Evolutionary conservation across 2,797 vertebrate genomes (phyloP).

Genomic region (Alca torda): DNA sequence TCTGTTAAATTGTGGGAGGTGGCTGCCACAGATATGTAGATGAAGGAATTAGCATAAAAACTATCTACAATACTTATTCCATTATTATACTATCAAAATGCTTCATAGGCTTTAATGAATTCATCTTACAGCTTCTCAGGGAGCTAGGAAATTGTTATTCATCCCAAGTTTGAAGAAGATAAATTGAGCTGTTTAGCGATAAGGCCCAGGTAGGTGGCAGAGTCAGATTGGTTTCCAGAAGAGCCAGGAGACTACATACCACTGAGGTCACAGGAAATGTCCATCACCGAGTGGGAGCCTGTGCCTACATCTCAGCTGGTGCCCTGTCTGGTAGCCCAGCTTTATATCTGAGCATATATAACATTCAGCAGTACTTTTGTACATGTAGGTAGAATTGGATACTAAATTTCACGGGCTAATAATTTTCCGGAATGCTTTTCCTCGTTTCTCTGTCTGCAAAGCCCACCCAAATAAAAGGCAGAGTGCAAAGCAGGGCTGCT

Average conservation of each 20-base stretch:
- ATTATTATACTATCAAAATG: background rate
- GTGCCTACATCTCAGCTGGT: background rate
- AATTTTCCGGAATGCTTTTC: background rate
- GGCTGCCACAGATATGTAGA: background rate
- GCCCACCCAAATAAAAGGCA: background rate
- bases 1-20: background rate
- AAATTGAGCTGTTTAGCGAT: background rate
- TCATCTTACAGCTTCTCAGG: background rate
- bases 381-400: background rate
- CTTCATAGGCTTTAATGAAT: background rate
- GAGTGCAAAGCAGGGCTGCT: background rate
- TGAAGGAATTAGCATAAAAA: constrained; percentile 28
- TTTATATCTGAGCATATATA: background rate
- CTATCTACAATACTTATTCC: background rate
- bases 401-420: background rate
- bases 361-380: background rate
- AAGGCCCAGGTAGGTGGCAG: background rate
- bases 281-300: background rate
- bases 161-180: background rate
- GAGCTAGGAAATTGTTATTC: constrained; percentile 10
- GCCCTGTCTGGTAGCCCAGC: background rate
- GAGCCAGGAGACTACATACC: background rate
- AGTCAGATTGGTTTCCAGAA: background rate
- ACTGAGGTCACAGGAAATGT: background rate
- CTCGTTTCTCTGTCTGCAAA: background rate